These are phyloP conservation scores for Eupithecia subumbrata DNA, from an alignment of 2,888 invertebrate genomes.

Conservation along the genomic window DNA sequence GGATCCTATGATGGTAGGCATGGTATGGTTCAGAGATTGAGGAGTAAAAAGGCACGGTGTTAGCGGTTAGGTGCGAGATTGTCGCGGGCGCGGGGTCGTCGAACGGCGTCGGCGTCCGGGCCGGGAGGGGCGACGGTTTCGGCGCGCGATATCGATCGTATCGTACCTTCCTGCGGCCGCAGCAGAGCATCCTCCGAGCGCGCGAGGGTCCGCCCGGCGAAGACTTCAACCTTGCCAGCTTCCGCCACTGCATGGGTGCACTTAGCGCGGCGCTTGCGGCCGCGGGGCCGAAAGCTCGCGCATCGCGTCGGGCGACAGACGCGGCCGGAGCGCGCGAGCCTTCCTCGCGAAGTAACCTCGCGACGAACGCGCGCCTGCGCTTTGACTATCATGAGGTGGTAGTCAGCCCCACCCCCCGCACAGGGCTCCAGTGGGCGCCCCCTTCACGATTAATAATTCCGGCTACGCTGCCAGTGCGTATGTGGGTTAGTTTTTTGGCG, in stretches of 20 bases:
- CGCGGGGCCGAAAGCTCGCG: slow-evolving; percentile 78
- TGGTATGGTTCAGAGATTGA: slow-evolving; percentile 24
- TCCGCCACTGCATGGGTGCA: slow-evolving; percentile 93
- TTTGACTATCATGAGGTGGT: slow-evolving; percentile 31
- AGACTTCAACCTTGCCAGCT: slow-evolving; percentile 91
- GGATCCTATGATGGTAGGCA: background rate
- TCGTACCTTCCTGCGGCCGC: slow-evolving; percentile 95
- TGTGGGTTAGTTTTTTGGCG: slow-evolving; percentile 84
- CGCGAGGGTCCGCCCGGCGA: slow-evolving; percentile 86
- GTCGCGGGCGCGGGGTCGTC: slow-evolving; percentile 75
- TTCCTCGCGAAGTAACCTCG: slow-evolving; percentile 79
- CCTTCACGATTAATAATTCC: slow-evolving; percentile 82
- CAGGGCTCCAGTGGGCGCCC: background rate
- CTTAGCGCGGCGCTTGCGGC: slow-evolving; percentile 85
- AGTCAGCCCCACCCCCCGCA: slow-evolving; percentile 1
- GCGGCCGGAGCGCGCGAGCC: slow-evolving; percentile 81
- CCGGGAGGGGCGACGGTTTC: slow-evolving; percentile 81
- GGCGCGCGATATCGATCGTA: slow-evolving; percentile 82
- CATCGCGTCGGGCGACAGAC: slow-evolving; percentile 74
- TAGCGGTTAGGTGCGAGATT: slow-evolving; percentile 58
- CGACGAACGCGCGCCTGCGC: slow-evolving; percentile 72
- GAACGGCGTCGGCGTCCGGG: slow-evolving; percentile 79
- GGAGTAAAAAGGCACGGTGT: slow-evolving; percentile 60
- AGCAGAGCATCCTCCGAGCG: slow-evolving; percentile 97
- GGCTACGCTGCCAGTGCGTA: slow-evolving; percentile 84